Evolutionary conservation across 1,140 invertebrate genomes (phyloP).

Genomic region (Elymnias hypermnestra): DNA sequence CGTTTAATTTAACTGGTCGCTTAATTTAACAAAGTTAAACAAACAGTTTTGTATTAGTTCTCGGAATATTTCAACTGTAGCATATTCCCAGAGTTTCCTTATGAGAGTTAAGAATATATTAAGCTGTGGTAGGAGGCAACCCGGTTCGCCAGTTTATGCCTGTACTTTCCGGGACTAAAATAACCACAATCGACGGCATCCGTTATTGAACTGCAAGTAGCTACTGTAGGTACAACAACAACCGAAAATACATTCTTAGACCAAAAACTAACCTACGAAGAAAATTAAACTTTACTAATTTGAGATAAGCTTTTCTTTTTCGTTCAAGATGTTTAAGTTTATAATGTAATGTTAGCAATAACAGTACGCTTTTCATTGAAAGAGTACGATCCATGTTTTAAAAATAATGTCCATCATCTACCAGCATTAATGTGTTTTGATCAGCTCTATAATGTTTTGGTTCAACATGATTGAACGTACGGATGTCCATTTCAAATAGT

Average conservation of each 20-base stretch:
- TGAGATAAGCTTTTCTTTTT: background rate
- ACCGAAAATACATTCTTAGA: constrained; percentile 5
- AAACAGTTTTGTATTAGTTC: constrained; percentile 29
- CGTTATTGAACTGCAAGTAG: constrained; percentile 53
- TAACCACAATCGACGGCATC: constrained; percentile 63
- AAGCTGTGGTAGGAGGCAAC: constrained; percentile 12
- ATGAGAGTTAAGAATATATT: constrained; percentile 30
- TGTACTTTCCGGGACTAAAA: constrained; percentile 60
- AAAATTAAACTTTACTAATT: constrained; percentile 7
- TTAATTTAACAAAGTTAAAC: constrained; percentile 18
- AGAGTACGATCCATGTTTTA: background rate
- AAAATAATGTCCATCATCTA: constrained; percentile 1
- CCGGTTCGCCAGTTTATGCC: constrained; percentile 45
- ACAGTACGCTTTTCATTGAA: constrained; percentile 1
- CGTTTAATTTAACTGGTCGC: background rate
- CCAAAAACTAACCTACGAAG: background rate
- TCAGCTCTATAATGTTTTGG: background rate
- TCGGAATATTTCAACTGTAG: constrained; percentile 40
- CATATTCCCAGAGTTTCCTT: constrained; percentile 47
- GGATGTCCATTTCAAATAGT: no score
- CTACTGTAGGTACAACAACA: background rate
- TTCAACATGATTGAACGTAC: no score
- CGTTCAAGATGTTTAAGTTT: background rate
- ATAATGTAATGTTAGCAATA: constrained; percentile 3
- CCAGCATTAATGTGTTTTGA: constrained; percentile 2